Conservation (phyloP, 2,113 vertebrate genomes). For the Pterocles burchelli region DNA sequence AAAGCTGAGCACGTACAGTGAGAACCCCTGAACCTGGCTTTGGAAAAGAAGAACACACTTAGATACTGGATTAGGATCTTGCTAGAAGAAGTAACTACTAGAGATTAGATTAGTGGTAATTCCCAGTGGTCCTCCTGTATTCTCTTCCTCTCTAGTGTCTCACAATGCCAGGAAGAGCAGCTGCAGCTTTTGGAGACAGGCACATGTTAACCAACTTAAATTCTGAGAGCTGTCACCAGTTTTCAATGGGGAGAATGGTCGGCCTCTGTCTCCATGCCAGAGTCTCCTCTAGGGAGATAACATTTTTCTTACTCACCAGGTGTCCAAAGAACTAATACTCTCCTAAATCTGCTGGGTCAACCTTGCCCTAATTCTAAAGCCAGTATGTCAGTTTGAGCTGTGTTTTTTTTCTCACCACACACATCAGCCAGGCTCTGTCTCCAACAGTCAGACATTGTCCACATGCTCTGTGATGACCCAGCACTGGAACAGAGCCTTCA, state of each 20-base stretch:
- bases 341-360: not conserved
- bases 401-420: not conserved
- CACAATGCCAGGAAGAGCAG: not conserved
- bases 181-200: not conserved
- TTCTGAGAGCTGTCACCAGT: not conserved
- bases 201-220: rapidly evolving
- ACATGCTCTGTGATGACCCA: not conserved
- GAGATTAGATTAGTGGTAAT: not conserved
- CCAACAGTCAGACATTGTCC: not conserved
- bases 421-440: not conserved
- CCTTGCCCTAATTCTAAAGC: not conserved
- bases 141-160: not conserved
- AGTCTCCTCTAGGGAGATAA: not conserved
- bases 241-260: not conserved
- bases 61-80: not conserved
- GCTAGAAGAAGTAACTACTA: not conserved
- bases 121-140: not conserved
- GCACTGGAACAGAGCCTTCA: not conserved
- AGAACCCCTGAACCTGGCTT: not conserved
- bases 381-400: not conserved
- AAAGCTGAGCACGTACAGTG: not conserved
- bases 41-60: not conserved
- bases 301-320: not conserved
- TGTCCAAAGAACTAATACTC: not conserved
- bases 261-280: not conserved